Conservation (phyloP, 2,113 vertebrate genomes). For the Sceloporus undulatus region DNA sequence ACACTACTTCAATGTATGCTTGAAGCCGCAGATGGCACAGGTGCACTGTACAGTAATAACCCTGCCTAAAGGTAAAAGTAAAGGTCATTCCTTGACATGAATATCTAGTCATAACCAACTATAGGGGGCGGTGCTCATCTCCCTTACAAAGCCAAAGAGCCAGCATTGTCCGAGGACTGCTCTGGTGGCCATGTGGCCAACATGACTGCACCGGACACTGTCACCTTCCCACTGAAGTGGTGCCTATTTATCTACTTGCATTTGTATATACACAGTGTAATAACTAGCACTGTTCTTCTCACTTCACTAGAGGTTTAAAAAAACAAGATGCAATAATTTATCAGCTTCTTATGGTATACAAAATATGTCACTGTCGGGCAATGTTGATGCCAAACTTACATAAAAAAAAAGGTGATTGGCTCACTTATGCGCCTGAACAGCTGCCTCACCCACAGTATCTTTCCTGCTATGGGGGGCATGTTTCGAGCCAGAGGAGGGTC, state of each 20-base stretch:
- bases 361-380: neutral
- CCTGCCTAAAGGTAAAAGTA: too few relatives aligned
- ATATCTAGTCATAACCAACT: neutral
- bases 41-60: too few relatives aligned
- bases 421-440: slow-evolving; percentile 84
- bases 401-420: slow-evolving; percentile 85
- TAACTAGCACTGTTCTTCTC: neutral
- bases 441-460: slow-evolving; percentile 85
- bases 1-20: too few relatives aligned
- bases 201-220: too few relatives aligned
- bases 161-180: too few relatives aligned
- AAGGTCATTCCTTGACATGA: too few relatives aligned
- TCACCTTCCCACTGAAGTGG: too few relatives aligned
- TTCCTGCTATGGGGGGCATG: slow-evolving; percentile 85
- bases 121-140: too few relatives aligned
- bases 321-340: neutral
- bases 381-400: slow-evolving; percentile 70
- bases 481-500: slow-evolving; percentile 83
- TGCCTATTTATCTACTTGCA: too few relatives aligned
- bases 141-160: too few relatives aligned
- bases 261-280: neutral
- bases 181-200: too few relatives aligned
- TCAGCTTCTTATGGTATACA: neutral
- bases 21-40: too few relatives aligned
- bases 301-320: neutral